Conservation (phyloP, 2,888 invertebrate species). For the Drosophila anomalata region DNA sequence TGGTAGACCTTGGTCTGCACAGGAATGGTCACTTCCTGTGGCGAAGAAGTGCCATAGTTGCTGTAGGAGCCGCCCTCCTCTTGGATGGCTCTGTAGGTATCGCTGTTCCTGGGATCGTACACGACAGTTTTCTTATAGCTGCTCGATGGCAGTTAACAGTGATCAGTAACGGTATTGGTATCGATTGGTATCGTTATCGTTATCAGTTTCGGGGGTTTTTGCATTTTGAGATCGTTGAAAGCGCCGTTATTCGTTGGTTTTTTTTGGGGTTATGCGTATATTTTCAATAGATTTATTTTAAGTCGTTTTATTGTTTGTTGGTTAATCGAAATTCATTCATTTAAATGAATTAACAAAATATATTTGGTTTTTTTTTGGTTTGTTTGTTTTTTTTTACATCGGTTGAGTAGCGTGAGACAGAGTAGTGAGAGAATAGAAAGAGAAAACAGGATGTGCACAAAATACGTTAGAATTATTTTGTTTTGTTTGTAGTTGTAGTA, state of each 20-base stretch:
- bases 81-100: slow-evolving; percentile 93
- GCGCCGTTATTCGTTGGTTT: slow-evolving; percentile 54
- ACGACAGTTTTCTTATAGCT: slow-evolving; percentile 88
- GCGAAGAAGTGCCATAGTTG: slow-evolving; percentile 85
- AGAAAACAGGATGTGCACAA: slow-evolving; percentile 84
- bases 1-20: slow-evolving; percentile 91
- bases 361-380: slow-evolving; percentile 52
- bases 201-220: slow-evolving; percentile 43
- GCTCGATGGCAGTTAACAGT: slow-evolving; percentile 49
- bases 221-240: slow-evolving; percentile 45
- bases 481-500: slow-evolving; percentile 60
- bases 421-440: slow-evolving; percentile 83
- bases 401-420: slow-evolving; percentile 79
- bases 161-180: slow-evolving; percentile 23
- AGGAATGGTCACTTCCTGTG: slow-evolving; percentile 89
- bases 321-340: slow-evolving; percentile 58
- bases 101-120: slow-evolving; percentile 95
- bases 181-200: slow-evolving; percentile 30
- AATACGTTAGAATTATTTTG: slow-evolving; percentile 83
- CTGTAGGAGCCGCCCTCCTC: slow-evolving; percentile 86
- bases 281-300: slow-evolving; percentile 56
- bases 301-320: slow-evolving; percentile 50
- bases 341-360: slow-evolving; percentile 55
- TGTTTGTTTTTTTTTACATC: slow-evolving; percentile 67
- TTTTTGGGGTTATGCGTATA: slow-evolving; percentile 56